Evolutionary conservation across 2,888 invertebrate species (phyloP).

Genomic region (Rhyacophila evoluta): DNA sequence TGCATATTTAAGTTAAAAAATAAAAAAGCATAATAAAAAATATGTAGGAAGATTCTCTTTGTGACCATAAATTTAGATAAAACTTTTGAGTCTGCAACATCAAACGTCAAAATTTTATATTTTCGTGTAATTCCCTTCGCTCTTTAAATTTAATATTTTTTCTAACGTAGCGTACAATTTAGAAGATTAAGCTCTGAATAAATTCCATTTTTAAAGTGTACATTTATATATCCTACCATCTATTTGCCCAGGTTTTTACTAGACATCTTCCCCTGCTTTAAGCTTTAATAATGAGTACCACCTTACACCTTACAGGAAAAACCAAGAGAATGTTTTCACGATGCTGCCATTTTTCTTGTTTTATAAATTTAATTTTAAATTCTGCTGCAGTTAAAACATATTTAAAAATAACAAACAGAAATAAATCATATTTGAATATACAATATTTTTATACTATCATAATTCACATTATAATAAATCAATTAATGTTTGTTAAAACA

Average conservation of each 20-base stretch:
- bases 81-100: background rate
- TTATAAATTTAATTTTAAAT: background rate
- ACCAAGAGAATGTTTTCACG: background rate
- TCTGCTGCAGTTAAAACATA: too few relatives aligned
- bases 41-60: too few relatives aligned
- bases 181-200: slow-evolving; percentile 13
- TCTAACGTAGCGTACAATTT: background rate
- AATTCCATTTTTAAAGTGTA: slow-evolving; percentile 8
- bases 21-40: too few relatives aligned
- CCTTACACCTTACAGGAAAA: slow-evolving; percentile 6
- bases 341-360: background rate
- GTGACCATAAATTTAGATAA: background rate
- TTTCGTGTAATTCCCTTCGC: background rate
- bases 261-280: background rate
- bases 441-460: too few relatives aligned
- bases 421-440: too few relatives aligned
- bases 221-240: slow-evolving; percentile 17
- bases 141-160: slow-evolving; percentile 8
- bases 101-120: slow-evolving; percentile 10
- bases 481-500: too few relatives aligned
- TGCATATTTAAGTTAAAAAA: too few relatives aligned
- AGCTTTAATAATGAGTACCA: slow-evolving; percentile 1
- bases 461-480: too few relatives aligned
- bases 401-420: too few relatives aligned
- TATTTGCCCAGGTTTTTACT: background rate